Base-by-base conservation (phyloP, 2,888 invertebrate genomes). In the Patella depressa region DNA sequence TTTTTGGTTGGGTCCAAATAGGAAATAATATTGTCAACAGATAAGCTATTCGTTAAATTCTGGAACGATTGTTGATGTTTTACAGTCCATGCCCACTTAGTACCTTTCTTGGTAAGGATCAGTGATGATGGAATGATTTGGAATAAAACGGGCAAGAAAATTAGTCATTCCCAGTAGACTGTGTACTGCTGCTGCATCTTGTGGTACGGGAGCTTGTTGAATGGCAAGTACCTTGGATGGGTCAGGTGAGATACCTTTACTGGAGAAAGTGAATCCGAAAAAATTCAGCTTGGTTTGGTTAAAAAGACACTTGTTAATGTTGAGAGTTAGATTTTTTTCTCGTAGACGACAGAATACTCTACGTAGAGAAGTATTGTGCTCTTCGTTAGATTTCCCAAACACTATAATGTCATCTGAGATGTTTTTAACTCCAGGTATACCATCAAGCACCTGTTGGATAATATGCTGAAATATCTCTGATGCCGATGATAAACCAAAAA, bases 381-480 rank as follows among this genome's bases (percentile, higher is more conserved):
- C 85, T 71, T 82, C 53, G 74, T 80, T 76, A 11, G 77, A 79
- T 77, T 79, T 84, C 1, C 86, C 91, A 85, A 79, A 87, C 12
- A 92, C 80, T 4, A 91, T 75, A 71, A 92, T 90, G 82, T 92
- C 91, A 83, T 91, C 92, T 34, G 89, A 89, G 72, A 88, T 88
- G 74, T 89, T 91, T 53, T 90, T 79, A 3, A 84, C 86, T 0
- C 90, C 90, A 59, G 89, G 84, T 29, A 90, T 90, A 5, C 82
- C 84, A 59, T 79, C 55, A 2, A 92, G 73, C 11, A 91, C 86
- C 79, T 83, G 81, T 79, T 89, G 89, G 53, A 92, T 77, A 2
- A 85, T 86, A 83, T 92, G 90, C 83, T 92, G 91, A 80, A 91
- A 92, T 2, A 91, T 84, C 84, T 92, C 92, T 0, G 91, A 90